A percentile compares a stretch with the other conserved stretches of the same genome.
Evolutionary conservation across 2,113 vertebrate genomes (phyloP).

Genomic region (Saccopteryx leptura): DNA sequence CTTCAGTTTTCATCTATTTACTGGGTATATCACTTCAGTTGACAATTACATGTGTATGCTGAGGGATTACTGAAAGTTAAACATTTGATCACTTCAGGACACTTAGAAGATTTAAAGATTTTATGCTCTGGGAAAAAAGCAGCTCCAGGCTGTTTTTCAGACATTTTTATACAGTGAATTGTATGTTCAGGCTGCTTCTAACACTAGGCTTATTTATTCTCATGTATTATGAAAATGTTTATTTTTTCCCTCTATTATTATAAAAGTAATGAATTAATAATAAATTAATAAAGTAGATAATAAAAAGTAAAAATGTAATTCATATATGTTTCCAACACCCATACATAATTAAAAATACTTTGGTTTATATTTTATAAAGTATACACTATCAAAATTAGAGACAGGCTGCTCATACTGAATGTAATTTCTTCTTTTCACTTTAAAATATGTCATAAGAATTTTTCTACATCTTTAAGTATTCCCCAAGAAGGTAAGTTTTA

Average conservation of each 20-base stretch:
- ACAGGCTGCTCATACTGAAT: not conserved
- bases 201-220: not conserved
- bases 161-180: not conserved
- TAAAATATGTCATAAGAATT: not conserved
- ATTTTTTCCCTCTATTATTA: not conserved
- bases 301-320: not conserved
- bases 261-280: not conserved
- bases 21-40: not conserved
- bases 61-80: not conserved
- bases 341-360: not conserved
- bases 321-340: not conserved
- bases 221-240: not conserved
- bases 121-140: not conserved
- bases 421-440: not conserved
- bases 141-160: not conserved
- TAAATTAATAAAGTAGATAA: not conserved
- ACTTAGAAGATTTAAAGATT: not conserved
- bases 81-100: not conserved
- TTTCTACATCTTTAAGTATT: not conserved
- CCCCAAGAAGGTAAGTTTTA: not conserved
- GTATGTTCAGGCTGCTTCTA: not conserved
- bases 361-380: not conserved
- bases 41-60: not conserved
- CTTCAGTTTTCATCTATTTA: not conserved
- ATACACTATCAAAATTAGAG: conserved; percentile 18